Evolutionary conservation across 1,140 invertebrate species (phyloP).

Genomic region (Catajapyx aquilonaris): DNA sequence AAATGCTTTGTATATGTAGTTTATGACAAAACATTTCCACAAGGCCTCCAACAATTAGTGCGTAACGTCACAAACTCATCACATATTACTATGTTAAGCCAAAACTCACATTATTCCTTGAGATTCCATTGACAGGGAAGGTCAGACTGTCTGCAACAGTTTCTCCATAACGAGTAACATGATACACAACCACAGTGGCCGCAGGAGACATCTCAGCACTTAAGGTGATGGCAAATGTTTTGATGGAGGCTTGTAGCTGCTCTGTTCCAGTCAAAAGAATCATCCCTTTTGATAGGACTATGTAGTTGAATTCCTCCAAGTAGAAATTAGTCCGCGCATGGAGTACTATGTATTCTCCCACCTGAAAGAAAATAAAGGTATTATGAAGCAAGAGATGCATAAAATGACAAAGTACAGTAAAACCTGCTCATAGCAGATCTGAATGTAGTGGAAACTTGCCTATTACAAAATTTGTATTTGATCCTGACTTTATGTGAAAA

Average conservation of each 20-base stretch:
- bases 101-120: constrained; percentile 63
- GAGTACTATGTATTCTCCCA: constrained; percentile 85
- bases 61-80: too few species aligned
- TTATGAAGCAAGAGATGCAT: constrained; percentile 4
- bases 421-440: constrained; percentile 2
- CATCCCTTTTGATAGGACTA: constrained; percentile 69
- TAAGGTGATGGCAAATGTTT: constrained; percentile 71
- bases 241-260: constrained; percentile 27
- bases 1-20: too few species aligned
- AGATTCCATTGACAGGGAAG: constrained; percentile 85
- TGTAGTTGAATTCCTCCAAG: constrained; percentile 72
- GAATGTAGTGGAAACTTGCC: too few species aligned
- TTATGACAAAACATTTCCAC: constrained; percentile 2
- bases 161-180: constrained; percentile 56
- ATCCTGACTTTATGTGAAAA: too few species aligned
- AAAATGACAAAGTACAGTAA: constrained; percentile 1
- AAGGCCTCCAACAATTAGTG: constrained; percentile 4
- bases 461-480: too few species aligned
- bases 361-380: constrained; percentile 24
- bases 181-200: constrained; percentile 73
- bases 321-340: constrained; percentile 82
- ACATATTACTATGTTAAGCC: too few species aligned
- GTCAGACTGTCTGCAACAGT: constrained; percentile 79
- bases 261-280: constrained; percentile 21
- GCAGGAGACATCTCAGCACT: constrained; percentile 87